phyloP scores from a whole-genome alignment of 2,113 vertebrate species.

The Xiphophorus couchianus region DNA sequence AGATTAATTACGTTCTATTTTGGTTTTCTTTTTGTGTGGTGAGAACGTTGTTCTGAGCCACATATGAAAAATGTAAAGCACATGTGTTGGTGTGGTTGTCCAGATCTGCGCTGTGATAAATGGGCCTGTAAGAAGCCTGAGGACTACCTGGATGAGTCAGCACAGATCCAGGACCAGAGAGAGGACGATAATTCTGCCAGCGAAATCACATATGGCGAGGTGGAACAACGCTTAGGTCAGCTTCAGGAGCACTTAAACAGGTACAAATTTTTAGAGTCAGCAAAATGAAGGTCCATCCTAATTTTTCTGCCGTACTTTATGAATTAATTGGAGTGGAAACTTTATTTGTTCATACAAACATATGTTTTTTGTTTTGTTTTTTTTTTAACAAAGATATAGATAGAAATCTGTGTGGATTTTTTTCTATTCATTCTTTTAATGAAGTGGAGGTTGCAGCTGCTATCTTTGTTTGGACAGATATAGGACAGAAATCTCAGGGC shows the following conservation, averaged over 20 bases:
- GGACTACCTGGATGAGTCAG: constrained; percentile 81
- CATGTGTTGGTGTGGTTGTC: constrained; percentile 62
- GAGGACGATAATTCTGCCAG: constrained; percentile 89
- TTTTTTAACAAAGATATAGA: background rate
- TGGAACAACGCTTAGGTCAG: constrained; percentile 93
- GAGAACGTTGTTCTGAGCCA: constrained; percentile 65
- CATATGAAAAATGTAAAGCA: constrained; percentile 65
- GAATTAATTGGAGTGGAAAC: background rate
- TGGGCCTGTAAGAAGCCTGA: constrained; percentile 84
- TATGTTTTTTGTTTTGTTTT: background rate
- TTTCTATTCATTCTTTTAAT: background rate
- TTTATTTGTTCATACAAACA: background rate
- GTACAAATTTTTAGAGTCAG: constrained; percentile 70
- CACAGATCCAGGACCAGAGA: constrained; percentile 82
- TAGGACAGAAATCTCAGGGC: no score
- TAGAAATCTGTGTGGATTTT: background rate
- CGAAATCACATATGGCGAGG: constrained; percentile 92
- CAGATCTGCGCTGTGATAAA: constrained; percentile 83
- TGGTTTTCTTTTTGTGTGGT: constrained; percentile 39
- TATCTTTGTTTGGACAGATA: no score
- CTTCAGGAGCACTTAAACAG: constrained; percentile 98
- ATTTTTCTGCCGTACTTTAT: constrained; percentile 1
- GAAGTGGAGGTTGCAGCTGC: no score
- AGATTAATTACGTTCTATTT: constrained; percentile 77
- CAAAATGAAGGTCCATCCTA: background rate